Evolutionary conservation across 2,888 invertebrate species (phyloP).

Genomic region (Drosophila nigritarsus): DNA sequence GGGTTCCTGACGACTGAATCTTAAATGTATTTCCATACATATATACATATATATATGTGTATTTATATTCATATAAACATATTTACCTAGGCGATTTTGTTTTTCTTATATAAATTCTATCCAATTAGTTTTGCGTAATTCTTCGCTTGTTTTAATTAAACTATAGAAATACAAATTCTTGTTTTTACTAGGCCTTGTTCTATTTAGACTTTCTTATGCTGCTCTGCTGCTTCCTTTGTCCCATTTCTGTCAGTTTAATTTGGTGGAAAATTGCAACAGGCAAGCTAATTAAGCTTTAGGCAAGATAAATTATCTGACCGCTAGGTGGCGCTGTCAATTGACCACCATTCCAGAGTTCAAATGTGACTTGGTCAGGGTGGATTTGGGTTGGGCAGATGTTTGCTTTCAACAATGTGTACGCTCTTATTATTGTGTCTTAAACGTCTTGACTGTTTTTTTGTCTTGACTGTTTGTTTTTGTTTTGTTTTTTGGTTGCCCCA

Average conservation of each 20-base stretch:
- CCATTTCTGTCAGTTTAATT: conserved; percentile 67
- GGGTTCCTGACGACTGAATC: conserved; percentile 6
- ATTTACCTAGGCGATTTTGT: background rate
- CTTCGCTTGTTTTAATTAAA: conserved; percentile 43
- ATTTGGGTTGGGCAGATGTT: background rate
- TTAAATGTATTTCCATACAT: background rate
- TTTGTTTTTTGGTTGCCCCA: conserved; percentile 53
- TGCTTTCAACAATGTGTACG: conserved; percentile 22
- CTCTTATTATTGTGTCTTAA: conserved; percentile 49
- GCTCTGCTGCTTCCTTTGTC: conserved; percentile 11
- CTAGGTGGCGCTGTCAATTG: conserved; percentile 61
- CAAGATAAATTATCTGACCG: conserved; percentile 67
- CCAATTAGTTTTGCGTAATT: conserved; percentile 35
- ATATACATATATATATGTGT: too few relatives aligned
- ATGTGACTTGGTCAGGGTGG: conserved; percentile 9
- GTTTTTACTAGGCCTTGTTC: conserved; percentile 1
- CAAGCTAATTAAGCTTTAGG: conserved; percentile 69
- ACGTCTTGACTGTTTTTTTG: conserved; percentile 7
- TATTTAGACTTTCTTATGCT: conserved; percentile 1
- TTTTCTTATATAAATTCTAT: background rate
- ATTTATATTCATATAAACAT: background rate
- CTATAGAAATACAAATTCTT: conserved; percentile 12
- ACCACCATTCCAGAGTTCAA: conserved; percentile 36
- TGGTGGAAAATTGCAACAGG: conserved; percentile 70
- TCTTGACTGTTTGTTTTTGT: conserved; percentile 3